Base-by-base conservation (phyloP, 2,888 invertebrate species). In the Cosmopolites sordidus region DNA sequence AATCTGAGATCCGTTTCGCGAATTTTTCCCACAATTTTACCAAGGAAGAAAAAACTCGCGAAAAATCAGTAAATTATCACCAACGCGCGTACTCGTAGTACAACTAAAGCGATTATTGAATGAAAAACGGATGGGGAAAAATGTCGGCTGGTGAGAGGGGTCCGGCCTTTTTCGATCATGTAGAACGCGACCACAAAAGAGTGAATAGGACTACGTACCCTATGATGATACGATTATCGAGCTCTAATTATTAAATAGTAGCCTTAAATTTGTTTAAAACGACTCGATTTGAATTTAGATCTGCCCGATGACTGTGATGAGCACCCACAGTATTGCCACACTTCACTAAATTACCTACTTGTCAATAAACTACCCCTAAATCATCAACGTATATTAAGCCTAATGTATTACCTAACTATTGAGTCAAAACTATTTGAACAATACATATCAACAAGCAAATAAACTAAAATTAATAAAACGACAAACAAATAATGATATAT, bases 201-300 rank as follows among this genome's bases (percentile, higher is more conserved):
- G 65, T 56, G 56, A 58, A 62, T 62, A 62, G 60, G 62, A 62
- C 51, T 60, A 53, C 63, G 64, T 62, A 60, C 60, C 61, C 67
- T 65, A 64, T 64, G 62, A 63, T 63, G 64, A 62, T 64, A 57
- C 61, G 60, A 56, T 63, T 66, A 68, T 67, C 64, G 62, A 62
- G 62, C 58, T 60, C 62, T 67, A 67, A 71, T 69, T 70, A 65
- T 60, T 63, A 63, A 64, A 65, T 69, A 70, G 69, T 70, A 69
- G 65, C 67, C 67, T 64, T 66, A 62, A 69, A 69, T 65, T 65
- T 64, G 63, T 66, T 68, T 66, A 64, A 70, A 68, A 69, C 66
- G 66, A 60, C 65, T 65, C 61, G 68, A 67, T 71, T 70, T 67
- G 66, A 72, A 71, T 72, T 73, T 69, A 67, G 69, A 68, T 66